phyloP scores from a whole-genome alignment of 2,888 invertebrate genomes.

The Andrena dorsata region DNA sequence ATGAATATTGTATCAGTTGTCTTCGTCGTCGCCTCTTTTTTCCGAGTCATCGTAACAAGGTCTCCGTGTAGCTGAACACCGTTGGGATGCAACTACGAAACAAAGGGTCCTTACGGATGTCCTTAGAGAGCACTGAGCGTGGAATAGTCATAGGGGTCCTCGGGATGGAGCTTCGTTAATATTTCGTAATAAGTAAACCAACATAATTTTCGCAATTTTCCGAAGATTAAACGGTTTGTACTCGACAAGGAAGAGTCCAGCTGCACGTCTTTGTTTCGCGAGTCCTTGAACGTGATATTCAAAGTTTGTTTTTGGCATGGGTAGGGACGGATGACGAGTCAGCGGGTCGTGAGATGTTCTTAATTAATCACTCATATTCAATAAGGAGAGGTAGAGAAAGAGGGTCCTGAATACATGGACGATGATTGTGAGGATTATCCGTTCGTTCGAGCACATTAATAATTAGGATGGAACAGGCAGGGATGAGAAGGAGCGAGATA shows the following conservation, averaged over 20 bases:
- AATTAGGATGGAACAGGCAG: constrained; percentile 69
- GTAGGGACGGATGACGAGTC: constrained; percentile 62
- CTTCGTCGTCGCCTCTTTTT: constrained; percentile 67
- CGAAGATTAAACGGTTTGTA: neutral
- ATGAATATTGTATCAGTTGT: constrained; percentile 76
- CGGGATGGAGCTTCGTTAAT: neutral
- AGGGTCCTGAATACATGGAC: constrained; percentile 70
- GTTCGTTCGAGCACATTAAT: constrained; percentile 75
- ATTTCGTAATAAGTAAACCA: neutral
- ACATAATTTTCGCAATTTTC: neutral
- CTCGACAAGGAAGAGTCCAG: constrained; percentile 20
- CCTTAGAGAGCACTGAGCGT: constrained; percentile 41
- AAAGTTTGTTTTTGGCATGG: constrained; percentile 67
- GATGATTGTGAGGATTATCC: constrained; percentile 78
- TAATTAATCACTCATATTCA: constrained; percentile 79
- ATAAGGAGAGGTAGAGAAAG: constrained; percentile 73
- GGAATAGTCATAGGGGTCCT: constrained; percentile 41
- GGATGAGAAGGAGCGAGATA: constrained; percentile 46
- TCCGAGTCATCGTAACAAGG: constrained; percentile 69
- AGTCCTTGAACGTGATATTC: constrained; percentile 28
- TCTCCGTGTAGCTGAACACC: constrained; percentile 64
- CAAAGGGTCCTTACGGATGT: constrained; percentile 51
- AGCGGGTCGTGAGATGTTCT: constrained; percentile 74
- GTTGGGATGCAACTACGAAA: constrained; percentile 59
- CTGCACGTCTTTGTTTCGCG: neutral